phyloP scores from a whole-genome alignment of 2,888 invertebrate species.

The Andrena minutula region DNA sequence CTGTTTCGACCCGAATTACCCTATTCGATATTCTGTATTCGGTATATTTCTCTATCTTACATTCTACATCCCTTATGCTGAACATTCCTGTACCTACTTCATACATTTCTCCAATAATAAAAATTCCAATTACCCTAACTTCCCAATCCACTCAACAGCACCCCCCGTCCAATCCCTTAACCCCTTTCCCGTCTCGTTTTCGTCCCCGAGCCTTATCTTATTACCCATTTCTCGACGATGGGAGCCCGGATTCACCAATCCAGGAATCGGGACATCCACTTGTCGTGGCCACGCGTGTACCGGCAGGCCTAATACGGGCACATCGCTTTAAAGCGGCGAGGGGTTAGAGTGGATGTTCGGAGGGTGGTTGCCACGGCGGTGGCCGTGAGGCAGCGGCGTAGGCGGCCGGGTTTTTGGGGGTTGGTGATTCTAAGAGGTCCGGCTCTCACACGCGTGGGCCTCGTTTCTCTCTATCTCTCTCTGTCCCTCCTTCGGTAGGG shows the following conservation, averaged over 20 bases:
- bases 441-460: slow-evolving; percentile 80
- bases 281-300: not conserved
- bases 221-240: not conserved
- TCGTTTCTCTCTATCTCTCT: slow-evolving; percentile 38
- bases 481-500: slow-evolving; percentile 34
- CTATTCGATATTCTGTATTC: not conserved
- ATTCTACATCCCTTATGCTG: not conserved
- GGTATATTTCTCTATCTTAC: not conserved
- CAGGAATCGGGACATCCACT: slow-evolving; percentile 19
- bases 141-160: not conserved
- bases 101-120: not conserved
- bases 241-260: not conserved
- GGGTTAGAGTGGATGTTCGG: slow-evolving; percentile 77
- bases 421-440: slow-evolving; percentile 84
- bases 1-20: too few species aligned
- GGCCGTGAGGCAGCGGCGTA: slow-evolving; percentile 71
- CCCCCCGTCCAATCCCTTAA: not conserved
- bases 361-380: slow-evolving; percentile 77
- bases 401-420: slow-evolving; percentile 75
- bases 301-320: slow-evolving; percentile 73
- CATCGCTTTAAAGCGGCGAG: slow-evolving; percentile 82
- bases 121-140: not conserved
- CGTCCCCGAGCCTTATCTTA: not conserved
- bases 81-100: not conserved
- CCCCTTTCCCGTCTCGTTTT: not conserved